phyloP scores from a whole-genome alignment of 2,888 invertebrate species.

The Tribolium freemani region DNA sequence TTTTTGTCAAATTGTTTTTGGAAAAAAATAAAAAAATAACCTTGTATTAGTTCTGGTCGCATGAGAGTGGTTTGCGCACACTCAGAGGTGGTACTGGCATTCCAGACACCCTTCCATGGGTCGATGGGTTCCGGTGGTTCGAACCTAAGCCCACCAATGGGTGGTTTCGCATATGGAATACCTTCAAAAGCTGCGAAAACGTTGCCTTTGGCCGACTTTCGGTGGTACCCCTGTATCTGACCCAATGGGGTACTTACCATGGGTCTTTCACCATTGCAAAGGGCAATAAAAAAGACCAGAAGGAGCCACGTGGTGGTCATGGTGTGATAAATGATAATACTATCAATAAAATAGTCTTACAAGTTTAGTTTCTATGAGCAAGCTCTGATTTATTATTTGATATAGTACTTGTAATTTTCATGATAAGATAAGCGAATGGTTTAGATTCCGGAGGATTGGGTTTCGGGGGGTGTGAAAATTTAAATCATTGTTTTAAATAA shows the following conservation, averaged over 20 bases:
- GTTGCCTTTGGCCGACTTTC: constrained; percentile 42
- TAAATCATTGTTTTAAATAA: too few species aligned
- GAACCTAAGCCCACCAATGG: constrained; percentile 46
- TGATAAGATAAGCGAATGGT: too few species aligned
- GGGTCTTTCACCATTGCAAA: constrained; percentile 25
- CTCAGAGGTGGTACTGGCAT: constrained; percentile 72
- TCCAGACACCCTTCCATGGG: constrained; percentile 77
- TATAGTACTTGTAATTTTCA: too few species aligned
- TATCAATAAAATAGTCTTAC: too few species aligned
- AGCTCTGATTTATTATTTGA: too few species aligned
- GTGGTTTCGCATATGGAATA: constrained; percentile 52
- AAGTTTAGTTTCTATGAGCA: too few species aligned
- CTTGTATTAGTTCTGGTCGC: neutral
- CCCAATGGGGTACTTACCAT: constrained; percentile 47
- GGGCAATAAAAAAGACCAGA: neutral
- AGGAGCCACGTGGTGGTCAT: constrained; percentile 2
- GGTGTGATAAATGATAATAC: neutral
- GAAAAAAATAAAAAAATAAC: neutral
- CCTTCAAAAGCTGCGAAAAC: constrained; percentile 47
- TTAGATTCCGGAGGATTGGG: too few species aligned
- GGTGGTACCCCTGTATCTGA: constrained; percentile 49
- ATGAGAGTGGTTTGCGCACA: constrained; percentile 61
- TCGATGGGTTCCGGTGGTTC: constrained; percentile 61
- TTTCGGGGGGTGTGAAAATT: too few species aligned
- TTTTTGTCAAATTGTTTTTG: too few species aligned